Evolutionary conservation across 2,888 invertebrate genomes (phyloP), one percentile per base, ranked within the genome.

Genomic region (Rosalia funebris): DNA sequence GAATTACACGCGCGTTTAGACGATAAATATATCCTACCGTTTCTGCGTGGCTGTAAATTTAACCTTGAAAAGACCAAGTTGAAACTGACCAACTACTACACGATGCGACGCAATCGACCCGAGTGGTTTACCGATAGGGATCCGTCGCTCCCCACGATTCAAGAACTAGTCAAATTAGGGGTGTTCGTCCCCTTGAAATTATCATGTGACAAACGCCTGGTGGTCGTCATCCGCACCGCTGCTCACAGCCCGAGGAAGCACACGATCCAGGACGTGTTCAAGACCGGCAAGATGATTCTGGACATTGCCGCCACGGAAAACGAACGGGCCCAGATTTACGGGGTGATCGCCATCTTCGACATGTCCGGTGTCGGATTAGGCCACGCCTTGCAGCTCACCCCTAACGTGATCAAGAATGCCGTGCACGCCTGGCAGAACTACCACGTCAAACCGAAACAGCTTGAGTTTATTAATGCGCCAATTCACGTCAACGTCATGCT

Each of bases 401-500:
- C 88, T 0, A 77, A 75, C 19, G 74, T 88, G 0, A 84, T 89
- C 10, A 87, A 85, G 68, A 85, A 84, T 62, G 82, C 86, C 0
- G 88, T 89, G 0, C 84, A 85, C 63, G 84, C 87, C 11, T 89
- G 88, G 89, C 88, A 88, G 80, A 87, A 88, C 58, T 91, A 91
- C 77, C 90, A 91, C 5, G 84, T 88, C 14, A 83, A 89, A 65
- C 86, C 88, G 11, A 87, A 88, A 69, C 83, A 86, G 2, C 79
- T 91, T 60, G 88, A 91, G 70, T 89, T 90, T 71, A 82, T 91
- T 1, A 88, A 91, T 75, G 86, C 89, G 1, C 71, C 71, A 1
- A 15, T 42, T n/a, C 85, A 90, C 72, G 85, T 91, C 15, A 89
- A 90, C 74, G 82, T 88, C 2, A 83, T 90, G n/a, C 81, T 91